Conservation (phyloP, 2,797 vertebrate species). For the Sitta carolinensis region DNA sequence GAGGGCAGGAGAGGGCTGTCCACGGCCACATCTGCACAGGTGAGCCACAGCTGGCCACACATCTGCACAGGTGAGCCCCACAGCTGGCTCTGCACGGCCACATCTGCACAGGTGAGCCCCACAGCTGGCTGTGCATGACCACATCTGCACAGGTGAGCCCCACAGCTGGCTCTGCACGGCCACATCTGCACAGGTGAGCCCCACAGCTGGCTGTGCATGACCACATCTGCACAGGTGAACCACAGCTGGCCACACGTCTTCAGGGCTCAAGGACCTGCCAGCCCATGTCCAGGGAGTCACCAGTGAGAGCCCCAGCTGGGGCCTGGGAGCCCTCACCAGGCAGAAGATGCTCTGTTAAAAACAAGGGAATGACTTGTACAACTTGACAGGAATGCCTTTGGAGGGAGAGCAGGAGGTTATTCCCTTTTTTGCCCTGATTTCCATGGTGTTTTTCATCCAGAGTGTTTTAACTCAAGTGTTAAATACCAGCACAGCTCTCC, state of each 20-base stretch:
- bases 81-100: neutral
- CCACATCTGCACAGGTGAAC: neutral
- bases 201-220: neutral
- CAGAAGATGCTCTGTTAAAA: neutral
- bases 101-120: neutral
- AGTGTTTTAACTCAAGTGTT: neutral
- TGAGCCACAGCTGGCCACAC: neutral
- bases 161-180: neutral
- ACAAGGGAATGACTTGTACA: neutral
- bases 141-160: neutral
- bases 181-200: neutral
- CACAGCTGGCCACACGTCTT: neutral
- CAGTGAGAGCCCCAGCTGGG: neutral
- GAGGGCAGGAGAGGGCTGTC: conserved; percentile 54
- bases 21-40: neutral
- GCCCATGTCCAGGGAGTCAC: neutral
- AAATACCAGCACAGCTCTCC: neutral
- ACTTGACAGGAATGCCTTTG: neutral
- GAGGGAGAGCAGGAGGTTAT: neutral
- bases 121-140: neutral
- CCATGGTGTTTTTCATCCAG: neutral
- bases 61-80: neutral
- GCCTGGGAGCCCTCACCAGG: no score
- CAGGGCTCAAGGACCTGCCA: neutral
- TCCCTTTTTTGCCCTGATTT: neutral